Conservation (phyloP, 1,140 invertebrate genomes). For the Varroa destructor region DNA sequence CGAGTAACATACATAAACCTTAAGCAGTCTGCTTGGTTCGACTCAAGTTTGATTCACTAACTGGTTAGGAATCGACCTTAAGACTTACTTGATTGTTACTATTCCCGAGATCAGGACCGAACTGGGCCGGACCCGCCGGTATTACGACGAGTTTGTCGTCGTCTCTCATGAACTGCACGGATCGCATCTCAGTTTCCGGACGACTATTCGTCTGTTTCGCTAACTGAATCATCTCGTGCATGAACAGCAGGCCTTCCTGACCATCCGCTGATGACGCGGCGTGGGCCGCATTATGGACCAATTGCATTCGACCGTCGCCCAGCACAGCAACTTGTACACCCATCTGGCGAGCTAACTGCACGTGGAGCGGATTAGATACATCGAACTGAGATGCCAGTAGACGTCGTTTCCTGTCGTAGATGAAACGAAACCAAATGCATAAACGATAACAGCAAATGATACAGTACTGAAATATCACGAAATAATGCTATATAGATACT, state of each 20-base stretch:
- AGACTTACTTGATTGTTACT: conserved; percentile 32
- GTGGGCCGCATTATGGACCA: conserved; percentile 60
- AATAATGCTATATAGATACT: too few relatives aligned
- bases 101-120: conserved; percentile 57
- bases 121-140: conserved; percentile 75
- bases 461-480: too few relatives aligned
- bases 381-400: conserved; percentile 46
- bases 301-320: conserved; percentile 72
- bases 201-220: conserved; percentile 53
- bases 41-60: too few relatives aligned
- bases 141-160: conserved; percentile 41
- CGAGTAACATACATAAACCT: too few relatives aligned
- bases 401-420: conserved; percentile 35
- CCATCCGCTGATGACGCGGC: conserved; percentile 69
- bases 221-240: conserved; percentile 91
- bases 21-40: too few relatives aligned
- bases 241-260: conserved; percentile 80
- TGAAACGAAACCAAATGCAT: conserved; percentile 30
- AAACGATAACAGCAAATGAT: too few relatives aligned
- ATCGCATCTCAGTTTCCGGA: conserved; percentile 32
- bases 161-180: conserved; percentile 35
- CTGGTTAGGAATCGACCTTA: too few relatives aligned
- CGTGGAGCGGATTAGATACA: conserved; percentile 73
- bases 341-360: conserved; percentile 75
- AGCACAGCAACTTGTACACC: conserved; percentile 79